Base-by-base conservation (phyloP, 2,113 vertebrate species). In the Nettapus auritus region DNA sequence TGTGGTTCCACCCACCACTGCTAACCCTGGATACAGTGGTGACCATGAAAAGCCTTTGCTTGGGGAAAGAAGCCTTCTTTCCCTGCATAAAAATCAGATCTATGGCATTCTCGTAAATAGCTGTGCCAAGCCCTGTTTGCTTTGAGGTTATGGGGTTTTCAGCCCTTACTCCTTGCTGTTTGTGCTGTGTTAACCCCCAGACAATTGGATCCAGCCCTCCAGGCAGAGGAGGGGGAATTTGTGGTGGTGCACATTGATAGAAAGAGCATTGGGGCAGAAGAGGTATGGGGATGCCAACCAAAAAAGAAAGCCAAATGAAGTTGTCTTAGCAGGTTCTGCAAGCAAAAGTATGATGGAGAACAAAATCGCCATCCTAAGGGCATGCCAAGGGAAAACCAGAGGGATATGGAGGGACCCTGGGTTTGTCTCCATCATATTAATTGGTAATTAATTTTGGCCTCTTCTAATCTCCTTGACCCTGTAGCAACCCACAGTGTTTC, bases 241-340 rank as follows among this genome's bases (percentile, higher is more conserved):
- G 25, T 31, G 6, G 14, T 42, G 46, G n/a, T 82, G 94, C 25
- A 56, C 17, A 34, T 9, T 31, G 62, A 34, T 21, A 85, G 57
- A 42, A 84, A 75, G 14, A 85, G 22, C 4, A 6, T 9, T 74
- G 38, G 8, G 26, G 26, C 31, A 53, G 66, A 78, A 76, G 34
- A 68, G 4, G 56, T 23, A 48, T 0, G 28, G 50, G 9, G 17
- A 70, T 55, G 25, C 14, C 26, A 74, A 1, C 5, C 9, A 88
- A 13, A 4, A 11, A 1, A 14, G 3, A 56, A 25, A 23, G 1
- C 6, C 9, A 8, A 11, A 20, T 29, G 18, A 53, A 55, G 12
- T 26, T 46, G 5, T 56, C 22, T 31, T 80, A 48, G 26, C 6
- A 75, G 9, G 18, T 76, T 76, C 34, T 57, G 48, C 6, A 90